Evolutionary conservation across 1,140 invertebrate species (phyloP), one percentile per base, ranked within the genome.

Genomic region (Palaemon carinicauda): DNA sequence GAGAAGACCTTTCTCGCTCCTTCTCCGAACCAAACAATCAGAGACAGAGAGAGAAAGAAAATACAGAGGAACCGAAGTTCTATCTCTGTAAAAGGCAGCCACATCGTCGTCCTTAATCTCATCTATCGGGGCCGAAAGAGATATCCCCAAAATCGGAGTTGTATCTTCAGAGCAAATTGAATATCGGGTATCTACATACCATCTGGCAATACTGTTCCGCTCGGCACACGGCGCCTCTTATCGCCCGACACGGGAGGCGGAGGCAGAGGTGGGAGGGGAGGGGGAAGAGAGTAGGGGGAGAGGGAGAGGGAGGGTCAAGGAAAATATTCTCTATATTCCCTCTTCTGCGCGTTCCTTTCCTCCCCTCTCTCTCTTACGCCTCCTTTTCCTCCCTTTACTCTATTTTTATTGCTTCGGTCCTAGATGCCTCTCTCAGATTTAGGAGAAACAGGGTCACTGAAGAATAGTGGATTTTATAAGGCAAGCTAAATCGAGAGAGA

Each of bases 151-250:
- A 69, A 69, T 69, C 65, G 19, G 65, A 31, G 65, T 14, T 27
- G 65, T 69, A 69, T 69, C 65, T 69, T 27, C 65, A 31, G 29
- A 69, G 65, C 65, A 69, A 69, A 69, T 69, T 69, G 65, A 69
- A 69, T 69, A 69, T 69, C 65, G 29, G 65, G 29, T 69, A 69
- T 69, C 65, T 69, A 29, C 65, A 69, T 69, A 69, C 65, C 65
- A 69, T 69, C 65, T 69, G 65, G 65, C 65, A 69, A 69, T 69
- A 69, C 29, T 12, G 21, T 17, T 17, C 21, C 65, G 21, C 24
- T 31, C 65, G 65, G 24, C 56, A 27, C 56, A 21, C 21, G 24
- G 24, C 3, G 21, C 1, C 65, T 17, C 65, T 69, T 69, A 69
- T 69, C 65, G 65, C 65, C 15, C 65, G 4, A 41, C 41, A 41